A percentile compares a stretch with the other conserved stretches of the same genome.
phyloP scores from a whole-genome alignment of 2,888 invertebrate species.

The Euzophera pinguis region DNA sequence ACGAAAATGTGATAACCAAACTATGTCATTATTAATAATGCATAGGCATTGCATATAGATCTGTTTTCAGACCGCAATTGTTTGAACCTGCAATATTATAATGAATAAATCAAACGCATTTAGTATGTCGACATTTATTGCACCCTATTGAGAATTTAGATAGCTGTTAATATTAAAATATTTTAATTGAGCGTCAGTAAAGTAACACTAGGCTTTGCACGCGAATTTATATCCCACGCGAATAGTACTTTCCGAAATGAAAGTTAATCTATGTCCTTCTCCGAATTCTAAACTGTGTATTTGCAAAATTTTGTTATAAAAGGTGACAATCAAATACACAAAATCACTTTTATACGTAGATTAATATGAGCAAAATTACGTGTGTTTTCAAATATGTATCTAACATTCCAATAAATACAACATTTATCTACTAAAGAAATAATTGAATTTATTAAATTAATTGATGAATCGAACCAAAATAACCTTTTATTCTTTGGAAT shows the following conservation, averaged over 20 bases:
- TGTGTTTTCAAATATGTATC: no score
- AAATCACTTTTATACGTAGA: no score
- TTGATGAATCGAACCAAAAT: background rate
- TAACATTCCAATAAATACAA: no score
- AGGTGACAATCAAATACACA: no score
- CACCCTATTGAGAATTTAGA: background rate
- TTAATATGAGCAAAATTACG: no score
- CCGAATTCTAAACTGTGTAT: no score
- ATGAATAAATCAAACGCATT: background rate
- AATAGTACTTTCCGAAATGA: no score
- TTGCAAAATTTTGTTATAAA: no score
- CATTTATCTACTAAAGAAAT: no score
- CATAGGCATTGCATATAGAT: background rate
- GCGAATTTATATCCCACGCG: no score
- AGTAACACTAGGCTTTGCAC: no score
- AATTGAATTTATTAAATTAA: background rate
- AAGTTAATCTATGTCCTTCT: no score
- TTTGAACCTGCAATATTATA: background rate
- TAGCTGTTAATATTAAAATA: background rate
- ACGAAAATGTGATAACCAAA: background rate
- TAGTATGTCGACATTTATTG: background rate
- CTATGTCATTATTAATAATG: background rate
- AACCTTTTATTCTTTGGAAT: background rate
- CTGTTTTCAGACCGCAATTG: background rate
- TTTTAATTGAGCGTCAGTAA: background rate